phyloP scores from a whole-genome alignment of 2,113 vertebrate species.

The Oryzias curvinotus region DNA sequence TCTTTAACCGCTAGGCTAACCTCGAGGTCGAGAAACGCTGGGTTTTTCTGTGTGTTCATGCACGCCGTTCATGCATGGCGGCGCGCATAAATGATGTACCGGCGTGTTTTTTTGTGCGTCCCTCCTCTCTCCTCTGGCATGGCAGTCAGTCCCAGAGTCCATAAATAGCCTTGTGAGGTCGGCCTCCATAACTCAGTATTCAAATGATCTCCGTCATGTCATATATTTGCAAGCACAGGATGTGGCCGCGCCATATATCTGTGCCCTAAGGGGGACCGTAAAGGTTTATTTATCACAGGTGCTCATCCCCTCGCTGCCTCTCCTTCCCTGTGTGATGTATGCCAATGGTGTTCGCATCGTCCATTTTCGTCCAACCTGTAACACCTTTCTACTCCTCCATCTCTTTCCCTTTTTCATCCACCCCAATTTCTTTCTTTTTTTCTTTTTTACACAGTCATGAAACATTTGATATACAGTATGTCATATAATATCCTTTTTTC shows the following conservation, averaged over 20 bases:
- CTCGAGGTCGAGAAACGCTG: slow-evolving; percentile 23
- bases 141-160: slow-evolving; percentile 81
- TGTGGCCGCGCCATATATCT: slow-evolving; percentile 59
- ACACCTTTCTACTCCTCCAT: slow-evolving; percentile 34
- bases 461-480: slow-evolving; percentile 41
- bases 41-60: slow-evolving; percentile 16
- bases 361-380: slow-evolving; percentile 30
- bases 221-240: slow-evolving; percentile 81
- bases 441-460: slow-evolving; percentile 48
- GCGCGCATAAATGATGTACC: neutral
- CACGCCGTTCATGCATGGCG: slow-evolving; percentile 4
- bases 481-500: slow-evolving; percentile 24
- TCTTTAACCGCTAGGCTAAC: slow-evolving; percentile 29
- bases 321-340: slow-evolving; percentile 72
- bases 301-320: slow-evolving; percentile 80
- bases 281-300: slow-evolving; percentile 68
- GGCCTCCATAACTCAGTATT: slow-evolving; percentile 85
- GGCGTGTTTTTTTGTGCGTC: slow-evolving; percentile 10
- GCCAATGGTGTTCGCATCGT: slow-evolving; percentile 16
- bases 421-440: slow-evolving; percentile 65
- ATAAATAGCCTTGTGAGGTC: slow-evolving; percentile 80
- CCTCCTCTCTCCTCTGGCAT: slow-evolving; percentile 66
- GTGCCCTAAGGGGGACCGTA: slow-evolving; percentile 45
- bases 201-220: slow-evolving; percentile 85
- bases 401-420: slow-evolving; percentile 54